Base-by-base conservation (phyloP, 2,888 invertebrate species). In the Agonopterix heracliana region DNA sequence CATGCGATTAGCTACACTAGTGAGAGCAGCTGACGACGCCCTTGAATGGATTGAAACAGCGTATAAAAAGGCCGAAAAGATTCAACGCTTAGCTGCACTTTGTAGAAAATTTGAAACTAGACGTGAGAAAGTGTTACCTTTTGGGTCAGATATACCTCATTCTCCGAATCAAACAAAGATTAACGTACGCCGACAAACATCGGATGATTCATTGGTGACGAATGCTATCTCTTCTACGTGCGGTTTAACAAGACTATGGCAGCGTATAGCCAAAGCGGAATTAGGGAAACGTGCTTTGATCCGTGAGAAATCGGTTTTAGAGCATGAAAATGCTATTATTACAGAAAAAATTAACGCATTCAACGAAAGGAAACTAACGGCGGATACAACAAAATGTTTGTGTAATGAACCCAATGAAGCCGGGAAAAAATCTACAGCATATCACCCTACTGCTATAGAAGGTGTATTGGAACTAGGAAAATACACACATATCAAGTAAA, bases 51-150 rank as follows among this genome's bases (percentile, higher is more conserved):
- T 91, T 2, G 68, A 81, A 54, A 61, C 61, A 2, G 75, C 87
- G 1, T 61, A 68, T 35, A 71, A 74, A 49, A 90, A 89, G 64
- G 90, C 89, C 3, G 85, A 89, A 51, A 85, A 83, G 59, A 85
- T 91, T 45, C 61, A 90, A 44, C 82, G 86, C 17, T 61, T 91
- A 54, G 82, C 86, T 17, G 78, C 81, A 17, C 74, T 89, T n/a
- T 91, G 91, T 55, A 72, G 89, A 38, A 91, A 90, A 67, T 89
- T 85, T 60, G 91, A 91, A 73, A 90, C 90, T 0, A 83, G 84
- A 54, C 73, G 81, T 10, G 91, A 91, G 68, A 89, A 88, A 61
- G 74, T 89, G 12, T 54, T 87, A 43, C 87, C 86, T 1, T 89
- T 68, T 52, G 84, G 79, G 44, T 68, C 70, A 7, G 52, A 49